Percentiles rank a stretch among this genome's conserved stretches.
Conservation (phyloP, 1,140 invertebrate genomes). For the Antheraea mylitta region DNA sequence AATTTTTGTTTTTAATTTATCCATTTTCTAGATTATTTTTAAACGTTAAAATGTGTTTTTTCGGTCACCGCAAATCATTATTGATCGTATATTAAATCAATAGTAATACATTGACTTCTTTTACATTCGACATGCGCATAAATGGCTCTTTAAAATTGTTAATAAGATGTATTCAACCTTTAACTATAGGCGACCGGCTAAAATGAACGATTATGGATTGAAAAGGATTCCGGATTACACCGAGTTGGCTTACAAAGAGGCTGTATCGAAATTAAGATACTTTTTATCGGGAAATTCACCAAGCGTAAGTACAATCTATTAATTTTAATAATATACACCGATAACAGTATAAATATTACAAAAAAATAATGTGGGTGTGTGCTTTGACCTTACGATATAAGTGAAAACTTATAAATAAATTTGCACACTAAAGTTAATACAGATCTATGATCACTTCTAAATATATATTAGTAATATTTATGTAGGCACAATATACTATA, state of each 20-base stretch:
- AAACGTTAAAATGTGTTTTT: neutral
- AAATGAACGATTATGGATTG: constrained; percentile 73
- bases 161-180: constrained; percentile 49
- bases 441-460: too few relatives aligned
- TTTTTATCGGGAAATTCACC: constrained; percentile 86
- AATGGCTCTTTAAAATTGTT: constrained; percentile 12
- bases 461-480: too few relatives aligned
- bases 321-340: neutral
- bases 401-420: too few relatives aligned
- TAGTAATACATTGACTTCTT: neutral
- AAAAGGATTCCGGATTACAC: constrained; percentile 87
- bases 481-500: too few relatives aligned
- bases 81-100: constrained; percentile 10
- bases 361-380: too few relatives aligned
- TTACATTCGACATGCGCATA: neutral
- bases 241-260: constrained; percentile 89
- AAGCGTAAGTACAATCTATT: constrained; percentile 56
- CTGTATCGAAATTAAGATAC: constrained; percentile 87
- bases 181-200: constrained; percentile 59
- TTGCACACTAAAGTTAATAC: too few relatives aligned
- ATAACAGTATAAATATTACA: too few relatives aligned
- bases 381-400: too few relatives aligned
- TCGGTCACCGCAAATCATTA: constrained; percentile 14
- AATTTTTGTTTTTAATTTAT: constrained; percentile 26
- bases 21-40: constrained; percentile 28